Conservation (phyloP, 2,113 vertebrate species). For the Ciconia boyciana region DNA sequence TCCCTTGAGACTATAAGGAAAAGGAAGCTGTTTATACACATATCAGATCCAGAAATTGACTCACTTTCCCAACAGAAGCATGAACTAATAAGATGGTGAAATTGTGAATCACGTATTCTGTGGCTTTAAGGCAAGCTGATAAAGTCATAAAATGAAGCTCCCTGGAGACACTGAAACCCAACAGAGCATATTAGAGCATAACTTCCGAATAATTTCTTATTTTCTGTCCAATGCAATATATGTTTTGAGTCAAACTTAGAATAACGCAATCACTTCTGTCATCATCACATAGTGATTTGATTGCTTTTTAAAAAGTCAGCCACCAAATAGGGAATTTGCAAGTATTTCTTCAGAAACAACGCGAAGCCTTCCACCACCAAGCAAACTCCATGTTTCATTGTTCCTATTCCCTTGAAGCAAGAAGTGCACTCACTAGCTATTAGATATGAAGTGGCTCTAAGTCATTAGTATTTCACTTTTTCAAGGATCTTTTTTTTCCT, state of each 20-base stretch:
- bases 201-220: background rate
- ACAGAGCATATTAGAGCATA: background rate
- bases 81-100: background rate
- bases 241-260: background rate
- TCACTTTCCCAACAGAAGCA: constrained; percentile 17
- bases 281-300: background rate
- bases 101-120: background rate
- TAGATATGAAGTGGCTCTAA: constrained; percentile 6
- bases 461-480: constrained; percentile 22
- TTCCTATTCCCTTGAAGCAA: background rate
- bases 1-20: background rate
- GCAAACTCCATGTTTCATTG: background rate
- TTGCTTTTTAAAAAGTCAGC: background rate
- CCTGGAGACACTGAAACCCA: background rate
- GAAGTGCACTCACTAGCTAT: background rate
- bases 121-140: constrained; percentile 11
- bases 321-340: background rate
- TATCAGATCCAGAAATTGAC: constrained; percentile 5
- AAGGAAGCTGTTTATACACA: background rate
- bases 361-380: background rate
- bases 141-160: background rate
- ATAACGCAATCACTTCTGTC: background rate
- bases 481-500: background rate
- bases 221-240: background rate
- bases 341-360: background rate